phyloP scores from a whole-genome alignment of 2,797 vertebrate species.

The Rhabdomys pumilio region DNA sequence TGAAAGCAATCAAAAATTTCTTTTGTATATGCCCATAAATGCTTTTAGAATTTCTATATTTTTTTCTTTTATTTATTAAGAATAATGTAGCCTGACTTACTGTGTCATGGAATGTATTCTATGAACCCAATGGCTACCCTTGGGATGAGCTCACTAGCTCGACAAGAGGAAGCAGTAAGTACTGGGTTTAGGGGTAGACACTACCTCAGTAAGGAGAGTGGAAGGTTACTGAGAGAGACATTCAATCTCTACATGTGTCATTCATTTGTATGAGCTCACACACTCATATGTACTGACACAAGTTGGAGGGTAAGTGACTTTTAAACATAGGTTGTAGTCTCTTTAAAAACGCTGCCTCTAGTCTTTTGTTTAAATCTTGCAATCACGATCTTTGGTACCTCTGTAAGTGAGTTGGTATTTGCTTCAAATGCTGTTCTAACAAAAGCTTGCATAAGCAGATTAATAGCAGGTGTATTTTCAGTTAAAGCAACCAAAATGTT shows the following conservation, averaged over 20 bases:
- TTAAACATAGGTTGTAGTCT: not conserved
- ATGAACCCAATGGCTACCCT: not conserved
- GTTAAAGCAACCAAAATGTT: not conserved
- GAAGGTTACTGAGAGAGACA: not conserved
- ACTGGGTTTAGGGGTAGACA: not conserved
- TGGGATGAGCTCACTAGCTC: not conserved
- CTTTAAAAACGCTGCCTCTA: not conserved
- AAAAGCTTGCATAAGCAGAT: not conserved
- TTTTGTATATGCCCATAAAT: not conserved
- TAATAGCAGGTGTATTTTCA: not conserved
- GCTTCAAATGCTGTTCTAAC: not conserved
- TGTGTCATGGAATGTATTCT: slow-evolving; percentile 7
- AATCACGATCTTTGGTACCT: not conserved
- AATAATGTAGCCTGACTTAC: slow-evolving; percentile 41
- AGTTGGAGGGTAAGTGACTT: not conserved
- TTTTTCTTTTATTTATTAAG: not conserved
- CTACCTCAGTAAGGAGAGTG: not conserved
- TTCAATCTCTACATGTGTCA: not conserved
- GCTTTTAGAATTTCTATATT: slow-evolving; percentile 17
- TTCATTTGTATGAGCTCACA: not conserved
- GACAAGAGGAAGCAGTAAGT: not conserved
- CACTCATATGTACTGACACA: not conserved
- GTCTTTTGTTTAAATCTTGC: not conserved
- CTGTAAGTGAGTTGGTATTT: not conserved
- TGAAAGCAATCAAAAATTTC: not conserved